Evolutionary conservation across 2,888 invertebrate species (phyloP).

Genomic region (Linnaemya vulpina): DNA sequence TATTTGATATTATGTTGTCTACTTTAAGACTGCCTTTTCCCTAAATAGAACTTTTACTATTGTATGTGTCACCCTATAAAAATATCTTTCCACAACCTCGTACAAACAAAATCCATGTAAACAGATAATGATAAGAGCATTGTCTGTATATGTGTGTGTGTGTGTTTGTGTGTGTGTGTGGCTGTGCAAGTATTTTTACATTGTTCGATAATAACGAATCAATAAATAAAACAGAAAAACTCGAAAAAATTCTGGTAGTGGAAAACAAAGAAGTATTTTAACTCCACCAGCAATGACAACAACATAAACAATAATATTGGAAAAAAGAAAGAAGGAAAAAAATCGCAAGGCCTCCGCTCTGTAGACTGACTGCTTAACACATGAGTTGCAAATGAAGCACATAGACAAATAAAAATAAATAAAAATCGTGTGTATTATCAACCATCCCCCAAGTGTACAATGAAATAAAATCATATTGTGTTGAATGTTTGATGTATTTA

Average conservation of each 20-base stretch:
- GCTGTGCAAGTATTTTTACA: constrained; percentile 29
- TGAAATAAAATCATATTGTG: constrained; percentile 59
- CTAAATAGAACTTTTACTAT: constrained; percentile 30
- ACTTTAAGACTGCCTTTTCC: constrained; percentile 39
- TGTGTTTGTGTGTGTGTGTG: neutral
- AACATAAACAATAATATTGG: neutral
- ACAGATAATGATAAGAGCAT: constrained; percentile 28
- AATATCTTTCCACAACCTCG: constrained; percentile 21
- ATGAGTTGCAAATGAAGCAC: constrained; percentile 31
- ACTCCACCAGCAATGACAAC: constrained; percentile 41
- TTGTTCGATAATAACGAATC: constrained; percentile 59
- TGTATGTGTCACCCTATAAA: constrained; percentile 1
- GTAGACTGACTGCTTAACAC: neutral
- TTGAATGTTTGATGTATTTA: constrained; percentile 45
- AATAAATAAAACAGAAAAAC: constrained; percentile 48
- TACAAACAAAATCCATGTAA: constrained; percentile 48
- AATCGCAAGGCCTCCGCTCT: constrained; percentile 5
- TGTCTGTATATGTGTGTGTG: constrained; percentile 5
- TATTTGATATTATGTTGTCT: constrained; percentile 63
- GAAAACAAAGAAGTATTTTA: constrained; percentile 54
- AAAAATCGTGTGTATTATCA: constrained; percentile 57
- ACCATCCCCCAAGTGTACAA: constrained; percentile 51
- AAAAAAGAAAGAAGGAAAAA: constrained; percentile 23
- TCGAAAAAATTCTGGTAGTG: neutral
- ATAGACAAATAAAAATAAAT: constrained; percentile 5